phyloP scores from a whole-genome alignment of 2,113 vertebrate species.

The Anoura caudifer region DNA sequence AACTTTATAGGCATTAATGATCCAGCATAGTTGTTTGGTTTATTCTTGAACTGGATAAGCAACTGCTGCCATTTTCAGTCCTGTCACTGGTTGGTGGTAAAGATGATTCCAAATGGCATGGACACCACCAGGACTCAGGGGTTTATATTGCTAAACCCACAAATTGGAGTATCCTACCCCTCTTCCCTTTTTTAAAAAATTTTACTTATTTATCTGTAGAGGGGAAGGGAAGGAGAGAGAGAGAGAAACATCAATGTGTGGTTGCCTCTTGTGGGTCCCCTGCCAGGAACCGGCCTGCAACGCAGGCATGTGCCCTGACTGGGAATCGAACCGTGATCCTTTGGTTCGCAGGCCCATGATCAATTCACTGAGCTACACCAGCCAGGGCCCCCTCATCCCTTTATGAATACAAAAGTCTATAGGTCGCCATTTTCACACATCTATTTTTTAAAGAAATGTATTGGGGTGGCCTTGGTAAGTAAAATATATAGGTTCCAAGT shows the following conservation, averaged over 20 bases:
- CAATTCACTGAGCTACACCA: too few relatives aligned
- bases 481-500: background rate
- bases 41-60: constrained; percentile 1
- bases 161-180: background rate
- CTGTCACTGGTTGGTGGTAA: background rate
- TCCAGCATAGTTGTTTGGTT: background rate
- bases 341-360: too few relatives aligned
- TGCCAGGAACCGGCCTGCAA: too few relatives aligned
- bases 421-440: background rate
- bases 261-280: too few relatives aligned
- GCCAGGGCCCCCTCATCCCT: background rate
- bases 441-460: background rate
- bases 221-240: too few relatives aligned
- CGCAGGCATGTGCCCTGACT: too few relatives aligned
- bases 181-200: background rate
- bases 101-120: background rate
- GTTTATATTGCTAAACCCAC: background rate
- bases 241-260: too few relatives aligned
- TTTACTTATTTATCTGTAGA: too few relatives aligned
- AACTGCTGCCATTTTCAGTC: background rate
- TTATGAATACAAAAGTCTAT: background rate
- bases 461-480: background rate
- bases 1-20: background rate
- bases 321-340: too few relatives aligned
- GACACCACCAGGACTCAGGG: background rate